phyloP scores from a whole-genome alignment of 2,113 vertebrate genomes.

The Pampusana beccarii region DNA sequence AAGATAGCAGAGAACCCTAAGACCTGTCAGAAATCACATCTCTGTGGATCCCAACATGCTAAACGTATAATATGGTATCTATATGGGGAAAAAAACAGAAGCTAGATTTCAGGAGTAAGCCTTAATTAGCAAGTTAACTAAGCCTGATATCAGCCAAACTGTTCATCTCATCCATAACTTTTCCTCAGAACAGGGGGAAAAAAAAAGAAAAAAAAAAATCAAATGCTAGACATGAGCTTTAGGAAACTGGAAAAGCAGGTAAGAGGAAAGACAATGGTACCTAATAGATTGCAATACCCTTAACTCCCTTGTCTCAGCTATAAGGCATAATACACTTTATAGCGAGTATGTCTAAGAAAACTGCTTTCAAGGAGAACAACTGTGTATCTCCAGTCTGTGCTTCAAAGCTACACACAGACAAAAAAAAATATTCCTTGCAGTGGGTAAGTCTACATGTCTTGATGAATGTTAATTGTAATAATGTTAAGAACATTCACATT shows the following conservation, averaged over 20 bases:
- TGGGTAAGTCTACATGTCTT: background rate
- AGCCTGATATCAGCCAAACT: background rate
- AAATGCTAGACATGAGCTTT: background rate
- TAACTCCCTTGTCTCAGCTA: conserved; percentile 48
- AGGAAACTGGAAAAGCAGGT: background rate
- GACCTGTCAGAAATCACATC: background rate
- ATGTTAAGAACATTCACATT: background rate
- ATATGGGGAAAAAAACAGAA: background rate
- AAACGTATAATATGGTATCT: background rate
- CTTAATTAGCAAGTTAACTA: background rate
- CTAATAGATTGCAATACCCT: background rate
- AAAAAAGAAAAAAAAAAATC: background rate
- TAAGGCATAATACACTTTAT: conserved; percentile 79
- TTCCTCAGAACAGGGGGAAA: background rate
- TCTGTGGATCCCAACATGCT: background rate
- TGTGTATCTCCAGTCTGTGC: conserved; percentile 73
- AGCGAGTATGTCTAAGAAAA: conserved; percentile 80
- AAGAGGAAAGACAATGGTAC: background rate
- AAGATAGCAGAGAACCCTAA: background rate
- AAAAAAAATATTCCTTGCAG: background rate
- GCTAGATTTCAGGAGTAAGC: background rate
- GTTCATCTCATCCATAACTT: background rate
- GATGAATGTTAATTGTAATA: background rate
- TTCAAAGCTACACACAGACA: conserved; percentile 68
- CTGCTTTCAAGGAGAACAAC: conserved; percentile 77